Base-by-base conservation (phyloP, 2,888 invertebrate genomes). In the Matsumyia berberina region DNA sequence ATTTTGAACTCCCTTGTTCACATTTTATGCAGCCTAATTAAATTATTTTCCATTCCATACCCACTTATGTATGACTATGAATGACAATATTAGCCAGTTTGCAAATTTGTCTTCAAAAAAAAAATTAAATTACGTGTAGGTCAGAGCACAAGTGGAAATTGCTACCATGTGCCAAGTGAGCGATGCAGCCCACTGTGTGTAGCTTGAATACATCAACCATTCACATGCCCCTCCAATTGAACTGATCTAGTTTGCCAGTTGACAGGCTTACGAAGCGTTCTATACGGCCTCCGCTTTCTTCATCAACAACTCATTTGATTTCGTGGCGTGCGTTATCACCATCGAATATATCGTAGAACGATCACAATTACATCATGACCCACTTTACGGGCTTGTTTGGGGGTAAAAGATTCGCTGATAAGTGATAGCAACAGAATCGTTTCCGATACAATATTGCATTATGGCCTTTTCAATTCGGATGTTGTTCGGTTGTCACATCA, bases 201-300 rank as follows among this genome's bases (percentile, higher is more conserved):
- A 39, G 9, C 57, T 76, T 39, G 57, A 76, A 70, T 70, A 64
- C 31, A 58, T 15, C 77, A 64, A 42, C 31, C 60, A 82, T 77
- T 82, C 82, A 72, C 82, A 78, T 82, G 78, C 78, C 72, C 78
- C 72, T 73, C 49, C 83, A 78, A 79, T 83, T 83, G 73, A 79
- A 79, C 73, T 70, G 83, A 79, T 79, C 83, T 83, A 82, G 53
- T 82, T 82, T 24, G n/a, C 19, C 9, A 66, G 46, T 72, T 72
- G 78, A 73, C 72, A 82, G 67, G 64, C 58, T 66, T 49, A 62
- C 80, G 57, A 53, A 12, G 24, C 49, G 64, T 67, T 57, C 62
- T 24, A 24, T 53, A 57, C 39, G 66, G 37, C 42, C 66, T 67
- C 51, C 57, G 49, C 19, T n/a, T n/a, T 49, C 37, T 49, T 57